Evolutionary conservation across 2,888 invertebrate species (phyloP).

Genomic region (Koerneria pararmatus): DNA sequence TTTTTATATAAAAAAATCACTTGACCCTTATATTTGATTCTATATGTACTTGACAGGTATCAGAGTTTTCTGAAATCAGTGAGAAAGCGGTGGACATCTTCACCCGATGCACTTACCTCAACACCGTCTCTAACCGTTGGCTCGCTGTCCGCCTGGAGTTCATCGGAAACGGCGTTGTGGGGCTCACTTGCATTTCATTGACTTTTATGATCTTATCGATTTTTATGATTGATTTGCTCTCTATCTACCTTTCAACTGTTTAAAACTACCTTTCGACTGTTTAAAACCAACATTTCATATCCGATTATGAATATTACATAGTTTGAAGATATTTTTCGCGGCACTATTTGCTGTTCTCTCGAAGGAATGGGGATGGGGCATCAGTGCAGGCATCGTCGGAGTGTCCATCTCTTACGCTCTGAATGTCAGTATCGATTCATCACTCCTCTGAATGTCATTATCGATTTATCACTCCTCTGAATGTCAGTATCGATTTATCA

Average conservation of each 20-base stretch:
- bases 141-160: conserved; percentile 87
- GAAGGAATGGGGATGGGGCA: conserved; percentile 59
- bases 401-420: conserved; percentile 65
- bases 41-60: not conserved
- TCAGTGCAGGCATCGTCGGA: conserved; percentile 64
- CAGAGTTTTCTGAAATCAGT: not conserved
- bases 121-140: conserved; percentile 68
- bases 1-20: too few species aligned
- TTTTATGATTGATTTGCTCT: too few species aligned
- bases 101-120: conserved; percentile 41
- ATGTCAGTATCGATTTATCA: too few species aligned
- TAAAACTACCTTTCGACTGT: too few species aligned
- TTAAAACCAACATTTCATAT: too few species aligned
- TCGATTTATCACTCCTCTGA: too few species aligned
- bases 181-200: conserved; percentile 52
- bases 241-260: too few species aligned
- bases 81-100: conserved; percentile 38
- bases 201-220: not conserved
- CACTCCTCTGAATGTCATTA: too few species aligned
- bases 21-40: not conserved
- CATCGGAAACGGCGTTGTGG: conserved; percentile 87
- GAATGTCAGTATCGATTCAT: conserved; percentile 58
- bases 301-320: too few species aligned
- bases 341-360: conserved; percentile 80
- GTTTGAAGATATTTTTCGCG: conserved; percentile 75